Evolutionary conservation across 1,140 invertebrate genomes (phyloP), one percentile per base, ranked within the genome.

Genomic region (Polyergus mexicanus): DNA sequence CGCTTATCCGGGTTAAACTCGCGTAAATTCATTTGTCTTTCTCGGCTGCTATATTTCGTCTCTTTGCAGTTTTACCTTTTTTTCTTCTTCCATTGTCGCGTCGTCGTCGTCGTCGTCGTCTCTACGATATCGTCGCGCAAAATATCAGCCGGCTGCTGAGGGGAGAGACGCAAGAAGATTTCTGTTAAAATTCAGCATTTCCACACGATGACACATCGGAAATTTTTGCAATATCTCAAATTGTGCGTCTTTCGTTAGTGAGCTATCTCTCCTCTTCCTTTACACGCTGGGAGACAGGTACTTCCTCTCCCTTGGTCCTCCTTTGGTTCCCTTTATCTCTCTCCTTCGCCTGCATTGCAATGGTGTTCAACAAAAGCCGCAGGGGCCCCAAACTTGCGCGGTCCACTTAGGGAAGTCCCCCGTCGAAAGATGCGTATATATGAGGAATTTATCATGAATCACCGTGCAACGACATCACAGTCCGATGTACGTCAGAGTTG

Each of bases 151-250:
- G 75, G 47, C 19, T n/a, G 38, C 75, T 6, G 28, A 76, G 32
- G 22, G 32, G 74, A 63, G 58, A 76, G 58, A 76, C 44, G 44
- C 13, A 32, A 11, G 28, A 51, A 78, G 76, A 80, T 51, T 32
- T 65, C 63, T 51, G 77, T 83, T 72, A 72, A 83, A 83, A 83
- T 83, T 83, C 68, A 83, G 68, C 68, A 44, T 83, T 83, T 83
- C 78, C 78, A 25, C 38, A 41, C 54, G 78, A 83, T 83, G 78
- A 83, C 78, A 83, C 78, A 83, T 83, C 78, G 78, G 78, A 83
- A 83, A 83, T 83, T 83, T 60, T 72, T 83, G 68, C 78, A 83
- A 83, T 83, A 83, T 83, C 78, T 83, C 56, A 72, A 83, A 60
- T 58, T 66, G 78, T 38, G 11, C 51, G 25, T 44, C 66, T 81